phyloP scores from a whole-genome alignment of 2,888 invertebrate genomes.

The Atherix ibis region DNA sequence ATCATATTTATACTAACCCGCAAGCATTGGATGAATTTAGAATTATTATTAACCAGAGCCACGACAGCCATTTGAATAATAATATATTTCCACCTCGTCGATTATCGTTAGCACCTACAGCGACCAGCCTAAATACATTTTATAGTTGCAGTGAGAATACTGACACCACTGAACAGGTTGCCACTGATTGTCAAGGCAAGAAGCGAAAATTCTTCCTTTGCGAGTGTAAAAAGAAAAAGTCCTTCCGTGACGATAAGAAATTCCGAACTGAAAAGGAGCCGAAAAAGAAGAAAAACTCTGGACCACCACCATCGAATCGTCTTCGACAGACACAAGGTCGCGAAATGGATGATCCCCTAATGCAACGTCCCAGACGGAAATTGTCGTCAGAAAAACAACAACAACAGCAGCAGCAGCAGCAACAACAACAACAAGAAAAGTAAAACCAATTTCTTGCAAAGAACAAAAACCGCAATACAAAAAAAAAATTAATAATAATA shows the following conservation, averaged over 20 bases:
- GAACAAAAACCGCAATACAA: no score
- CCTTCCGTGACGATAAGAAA: not conserved
- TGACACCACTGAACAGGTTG: not conserved
- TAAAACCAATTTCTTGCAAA: no score
- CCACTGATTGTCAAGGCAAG: not conserved
- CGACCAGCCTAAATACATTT: not conserved
- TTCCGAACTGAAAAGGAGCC: not conserved
- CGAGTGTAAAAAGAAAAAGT: not conserved
- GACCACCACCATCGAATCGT: not conserved
- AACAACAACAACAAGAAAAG: no score
- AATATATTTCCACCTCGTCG: not conserved
- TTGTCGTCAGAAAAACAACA: not conserved
- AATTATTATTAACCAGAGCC: not conserved
- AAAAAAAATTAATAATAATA: no score
- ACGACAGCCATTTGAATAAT: not conserved
- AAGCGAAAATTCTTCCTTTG: not conserved
- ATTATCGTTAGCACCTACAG: not conserved
- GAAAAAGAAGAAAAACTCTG: not conserved
- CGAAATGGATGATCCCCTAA: not conserved
- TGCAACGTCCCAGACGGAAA: not conserved
- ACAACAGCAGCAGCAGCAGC: not conserved
- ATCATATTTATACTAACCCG: not conserved
- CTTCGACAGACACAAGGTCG: not conserved
- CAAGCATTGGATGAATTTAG: not conserved
- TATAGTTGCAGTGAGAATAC: not conserved